These are phyloP conservation scores for Neostethus bicornis DNA, from an alignment of 2,797 vertebrate species.

Conservation along the genomic window DNA sequence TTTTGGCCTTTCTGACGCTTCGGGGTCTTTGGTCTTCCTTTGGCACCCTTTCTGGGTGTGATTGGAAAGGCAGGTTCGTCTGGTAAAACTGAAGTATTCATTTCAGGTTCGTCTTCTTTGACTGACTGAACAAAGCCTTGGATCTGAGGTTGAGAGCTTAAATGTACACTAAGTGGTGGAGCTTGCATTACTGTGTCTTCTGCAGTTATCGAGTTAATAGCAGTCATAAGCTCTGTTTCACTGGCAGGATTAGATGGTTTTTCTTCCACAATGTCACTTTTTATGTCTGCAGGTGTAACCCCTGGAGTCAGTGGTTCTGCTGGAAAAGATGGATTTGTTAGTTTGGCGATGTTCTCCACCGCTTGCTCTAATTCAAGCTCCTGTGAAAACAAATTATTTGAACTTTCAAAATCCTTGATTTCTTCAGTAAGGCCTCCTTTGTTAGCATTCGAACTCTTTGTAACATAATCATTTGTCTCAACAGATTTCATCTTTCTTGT, in stretches of 20 bases:
- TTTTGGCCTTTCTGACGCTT: slow-evolving; percentile 83
- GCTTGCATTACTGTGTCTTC: slow-evolving; percentile 81
- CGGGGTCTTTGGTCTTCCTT: slow-evolving; percentile 82
- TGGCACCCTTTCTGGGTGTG: slow-evolving; percentile 80
- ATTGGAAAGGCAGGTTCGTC: slow-evolving; percentile 69
- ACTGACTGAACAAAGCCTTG: slow-evolving; percentile 63
- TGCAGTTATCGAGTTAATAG: slow-evolving; percentile 94
- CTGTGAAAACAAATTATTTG: slow-evolving; percentile 81
- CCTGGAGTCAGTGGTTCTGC: slow-evolving; percentile 67
- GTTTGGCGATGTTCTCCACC: slow-evolving; percentile 93
- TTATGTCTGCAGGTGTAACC: slow-evolving; percentile 59
- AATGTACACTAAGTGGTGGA: slow-evolving; percentile 77
- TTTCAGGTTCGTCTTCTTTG: slow-evolving; percentile 79
- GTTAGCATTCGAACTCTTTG: slow-evolving; percentile 68
- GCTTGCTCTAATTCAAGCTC: slow-evolving; percentile 94
- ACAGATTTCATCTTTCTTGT: slow-evolving; percentile 75
- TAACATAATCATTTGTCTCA: slow-evolving; percentile 71
- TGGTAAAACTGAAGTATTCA: slow-evolving; percentile 63
- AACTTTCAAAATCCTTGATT: slow-evolving; percentile 74
- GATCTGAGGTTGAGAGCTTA: slow-evolving; percentile 72
- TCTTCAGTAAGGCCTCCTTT: slow-evolving; percentile 68
- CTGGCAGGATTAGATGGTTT: slow-evolving; percentile 90
- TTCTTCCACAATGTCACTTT: slow-evolving; percentile 82
- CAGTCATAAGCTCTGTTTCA: slow-evolving; percentile 94
- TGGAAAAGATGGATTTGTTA: slow-evolving; percentile 86